phyloP scores from a whole-genome alignment of 2,888 invertebrate genomes.

The Apamea crenata region DNA sequence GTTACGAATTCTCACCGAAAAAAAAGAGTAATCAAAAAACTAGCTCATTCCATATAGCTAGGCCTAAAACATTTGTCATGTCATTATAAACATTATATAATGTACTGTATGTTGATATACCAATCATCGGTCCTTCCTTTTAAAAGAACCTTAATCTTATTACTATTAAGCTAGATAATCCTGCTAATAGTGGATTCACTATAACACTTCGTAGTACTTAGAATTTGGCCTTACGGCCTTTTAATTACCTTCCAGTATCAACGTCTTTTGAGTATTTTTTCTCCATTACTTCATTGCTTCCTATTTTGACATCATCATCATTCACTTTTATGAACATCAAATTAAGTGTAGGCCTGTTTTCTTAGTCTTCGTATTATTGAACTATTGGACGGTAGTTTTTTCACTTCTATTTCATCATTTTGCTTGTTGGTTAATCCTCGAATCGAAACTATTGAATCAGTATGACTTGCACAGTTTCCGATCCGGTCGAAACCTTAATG shows the following conservation, averaged over 20 bases:
- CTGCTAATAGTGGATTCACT: slow-evolving; percentile 24
- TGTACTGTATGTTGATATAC: background rate
- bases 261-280: background rate
- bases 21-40: background rate
- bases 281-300: background rate
- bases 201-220: slow-evolving; percentile 22
- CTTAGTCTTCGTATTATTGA: background rate
- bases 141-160: slow-evolving; percentile 44
- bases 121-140: slow-evolving; percentile 5
- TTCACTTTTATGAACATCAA: background rate
- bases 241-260: background rate
- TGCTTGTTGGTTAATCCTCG: slow-evolving; percentile 8
- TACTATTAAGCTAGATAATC: slow-evolving; percentile 46
- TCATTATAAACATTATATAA: background rate
- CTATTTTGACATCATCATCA: background rate
- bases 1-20: background rate
- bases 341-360: background rate
- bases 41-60: background rate
- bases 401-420: slow-evolving; percentile 29
- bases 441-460: slow-evolving; percentile 26
- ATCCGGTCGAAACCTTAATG: slow-evolving; percentile 11
- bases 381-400: background rate
- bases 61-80: background rate
- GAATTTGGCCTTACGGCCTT: slow-evolving; percentile 7
- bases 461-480: slow-evolving; percentile 51